Base-by-base conservation (phyloP, 2,797 vertebrate genomes). In the Eremophila alpestris region DNA sequence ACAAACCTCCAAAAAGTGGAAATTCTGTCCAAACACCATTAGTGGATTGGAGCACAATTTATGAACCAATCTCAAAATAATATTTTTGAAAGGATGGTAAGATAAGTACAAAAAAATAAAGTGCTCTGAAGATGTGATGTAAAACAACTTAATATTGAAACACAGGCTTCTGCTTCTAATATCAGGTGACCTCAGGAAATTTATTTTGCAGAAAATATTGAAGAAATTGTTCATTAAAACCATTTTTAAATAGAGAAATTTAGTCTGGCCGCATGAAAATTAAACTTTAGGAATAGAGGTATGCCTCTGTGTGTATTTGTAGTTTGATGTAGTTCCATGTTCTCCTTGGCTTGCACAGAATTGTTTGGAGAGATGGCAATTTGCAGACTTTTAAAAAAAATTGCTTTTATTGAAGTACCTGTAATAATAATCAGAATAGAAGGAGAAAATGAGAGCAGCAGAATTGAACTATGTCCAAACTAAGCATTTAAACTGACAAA, bases 11-110 rank as follows among this genome's bases (percentile, higher is more conserved):
- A 2, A 71, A 54, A 93, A 59, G 30, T 60, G 32, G 65, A 76
- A 79, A 46, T 83, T 90, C 46, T 91, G 26, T 91, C 76, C 82
- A 93, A 78, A 32, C 7, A 29, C 76, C 55, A 69, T 94, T 93
- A 94, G 69, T 13, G 91, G 54, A 94, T 83, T 87, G 82, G 43
- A 91, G 43, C 17, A 56, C 18, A 80, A 51, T 43, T 71, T 88
- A 63, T 55, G 34, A 86, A 30, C 62, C 13, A 46, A 43, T 41
- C 27, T 82, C 56, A 68, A 87, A 76, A 77, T 64, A 54, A 23
- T 43, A 48, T 45, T 71, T 85, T 48, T 80, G 29, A 22, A 52
- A 65, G 86, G 36, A 26, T 14, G 16, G 32, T 34, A 87, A 80
- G 18, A 34, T 83, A 89, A 95, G 46, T 65, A 32, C 14, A 91